Evolutionary conservation across 1,140 invertebrate genomes (phyloP), one percentile per base, ranked within the genome.

Genomic region (Penaeus vannamei): DNA sequence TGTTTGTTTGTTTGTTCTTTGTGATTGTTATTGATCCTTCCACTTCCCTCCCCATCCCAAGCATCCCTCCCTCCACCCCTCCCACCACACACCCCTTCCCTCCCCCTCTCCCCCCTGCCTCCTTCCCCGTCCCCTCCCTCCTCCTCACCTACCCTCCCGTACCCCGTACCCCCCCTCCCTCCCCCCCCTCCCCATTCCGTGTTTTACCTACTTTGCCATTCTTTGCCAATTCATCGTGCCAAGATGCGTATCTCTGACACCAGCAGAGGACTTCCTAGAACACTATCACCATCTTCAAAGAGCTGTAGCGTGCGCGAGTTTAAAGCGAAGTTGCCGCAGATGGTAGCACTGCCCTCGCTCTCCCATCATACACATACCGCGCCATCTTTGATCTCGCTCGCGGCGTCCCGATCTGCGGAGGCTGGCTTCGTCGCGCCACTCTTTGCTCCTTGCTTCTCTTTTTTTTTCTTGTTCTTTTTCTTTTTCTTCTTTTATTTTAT

Each of bases 191-290:
- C 42, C 23, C 64, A 42, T 62, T 60, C 2, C 29, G 29, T 7
- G 20, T 83, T 64, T 64, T 46, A 32, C 32, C 60, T 59, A 59
- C 60, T 84, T 83, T 85, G 66, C 84, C 61, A 85, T 85, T 85
- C 66, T 85, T 77, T 85, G 84, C 66, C 84, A 85, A 85, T 85
- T 46, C 69, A 60, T 85, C 69, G 84, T 85, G 84, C 69, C 84
- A 85, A 85, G 84, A 85, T 85, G 46, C 66, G 84, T 85, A 85
- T 85, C 84, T 85, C 32, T 77, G 84, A 85, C 84, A 85, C 69
- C 69, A 26, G 84, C 42, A 19, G 84, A 85, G 84, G 84, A 76
- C 84, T 85, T 85, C 84, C 69, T 85, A 85, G 84, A 85, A 85
- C 76, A 76, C 84, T 77, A 53, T 85, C 69, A 32, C 69, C 66